Evolutionary conservation across 2,113 vertebrate species (phyloP), one percentile per base, ranked within the genome.

Genomic region (Zapornia atra): DNA sequence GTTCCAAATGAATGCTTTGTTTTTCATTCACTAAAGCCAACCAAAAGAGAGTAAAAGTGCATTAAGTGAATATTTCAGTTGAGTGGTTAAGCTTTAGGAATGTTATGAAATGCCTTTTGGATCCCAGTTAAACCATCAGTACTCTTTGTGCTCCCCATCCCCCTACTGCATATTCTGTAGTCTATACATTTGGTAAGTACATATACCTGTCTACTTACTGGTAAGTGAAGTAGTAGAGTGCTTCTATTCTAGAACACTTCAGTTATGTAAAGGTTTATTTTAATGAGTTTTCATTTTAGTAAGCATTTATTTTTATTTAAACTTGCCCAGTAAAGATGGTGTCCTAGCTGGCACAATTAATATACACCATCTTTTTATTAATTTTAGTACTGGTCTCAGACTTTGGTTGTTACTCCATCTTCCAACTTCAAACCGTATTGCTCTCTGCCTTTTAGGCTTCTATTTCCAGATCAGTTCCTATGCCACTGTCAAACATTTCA

Each of bases 401-500:
- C 34, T 79, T 76, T 4, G 28, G 15, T 46, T 17, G 50, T 34
- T 20, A 14, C 82, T 82, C 42, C 17, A 1, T 46, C 90, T 95
- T 72, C 64, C 38, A 13, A 15, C 60, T 88, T 86, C 50, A 83
- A 84, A 60, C 76, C 28, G 17, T 77, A 20, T 89, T 91, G 31
- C 44, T 79, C 17, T 96, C 38, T 94, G 10, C 77, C 25, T 96
- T 95, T 24, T 96, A 98, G 98, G 96, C 98, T 92, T 97, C 98
- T 96, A 96, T 98, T 96, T 97, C 97, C 87, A 99, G 99, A 96
- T 98, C 98, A 66, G 97, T 98, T 91, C 97, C 99, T 42, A 97
- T 98, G 92, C 98, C 98, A 69, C 91, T 98, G 91, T 98, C 98
- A 87, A 98, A 97, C 80, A 97, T 99, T 97, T 98, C 99, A 51